Evolutionary conservation across 2,888 invertebrate genomes (phyloP), one percentile per base, ranked within the genome.

Genomic region (Junonia oenone): DNA sequence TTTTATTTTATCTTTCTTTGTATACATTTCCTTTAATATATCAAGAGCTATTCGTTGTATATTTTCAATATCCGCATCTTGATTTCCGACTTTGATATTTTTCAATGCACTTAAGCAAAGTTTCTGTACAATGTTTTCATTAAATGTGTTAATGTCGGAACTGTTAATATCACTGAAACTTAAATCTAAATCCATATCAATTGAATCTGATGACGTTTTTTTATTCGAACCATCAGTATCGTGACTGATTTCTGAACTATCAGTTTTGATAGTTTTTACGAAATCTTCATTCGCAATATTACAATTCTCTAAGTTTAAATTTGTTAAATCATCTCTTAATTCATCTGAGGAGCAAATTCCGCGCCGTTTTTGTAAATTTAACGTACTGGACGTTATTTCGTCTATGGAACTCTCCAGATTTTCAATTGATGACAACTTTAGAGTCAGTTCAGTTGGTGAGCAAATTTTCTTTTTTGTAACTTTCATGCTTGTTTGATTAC

Each of bases 271-370:
- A 45, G 76, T 71, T 71, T 89, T 88, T 49, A 78, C 76, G 51
- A 81, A 84, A 59, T 79, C 76, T 66, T 79, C 80, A 63, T 76
- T 81, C 0, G 78, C 72, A 33, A 81, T 72, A 62, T 83, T 80
- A 64, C 80, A 78, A 9, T 75, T 73, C 47, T 81, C 78, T 37
- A 87, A 58, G 64, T 81, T 81, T 29, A 84, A 66, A 66, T 84
- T 82, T 13, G 76, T 76, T 49, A 88, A 76, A 62, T 83, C 81
- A 46, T 87, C 78, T 64, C 83, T 82, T 13, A 92, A 69, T 61
- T 91, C 91, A 66, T 88, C 91, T 11, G 92, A 85, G 0, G 91
- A 91, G 69, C 91, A 92, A 65, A 92, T 92, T 6, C 91, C 92
- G 52, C 92, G 79, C 2, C 92, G 84, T 72, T 92, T 92, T 66